A percentile compares a stretch with the other conserved stretches of the same genome.
Evolutionary conservation across 2,888 invertebrate species (phyloP).

Genomic region (Lithosia quadra): DNA sequence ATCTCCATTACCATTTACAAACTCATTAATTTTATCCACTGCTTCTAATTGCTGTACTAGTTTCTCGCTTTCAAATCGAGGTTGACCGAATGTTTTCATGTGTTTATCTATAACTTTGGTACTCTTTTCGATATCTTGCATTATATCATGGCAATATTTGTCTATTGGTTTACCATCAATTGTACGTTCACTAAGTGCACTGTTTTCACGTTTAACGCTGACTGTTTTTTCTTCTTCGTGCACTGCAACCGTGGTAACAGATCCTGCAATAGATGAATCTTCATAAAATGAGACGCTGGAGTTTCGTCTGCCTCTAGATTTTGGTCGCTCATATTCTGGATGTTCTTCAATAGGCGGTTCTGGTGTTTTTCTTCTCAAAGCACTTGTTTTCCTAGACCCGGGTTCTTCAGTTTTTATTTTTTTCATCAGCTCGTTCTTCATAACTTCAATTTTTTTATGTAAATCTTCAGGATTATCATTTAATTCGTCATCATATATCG

Average conservation of each 20-base stretch:
- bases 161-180: slow-evolving; percentile 71
- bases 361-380: slow-evolving; percentile 67
- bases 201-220: slow-evolving; percentile 62
- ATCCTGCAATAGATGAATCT: slow-evolving; percentile 58
- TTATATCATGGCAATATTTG: slow-evolving; percentile 79
- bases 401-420: slow-evolving; percentile 75
- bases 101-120: slow-evolving; percentile 83
- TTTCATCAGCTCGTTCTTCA: slow-evolving; percentile 76
- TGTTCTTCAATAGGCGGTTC: slow-evolving; percentile 79
- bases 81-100: slow-evolving; percentile 78
- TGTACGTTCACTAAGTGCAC: slow-evolving; percentile 60
- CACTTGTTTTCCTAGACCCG: slow-evolving; percentile 68
- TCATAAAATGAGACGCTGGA: slow-evolving; percentile 75
- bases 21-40: slow-evolving; percentile 83
- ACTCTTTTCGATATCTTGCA: slow-evolving; percentile 80
- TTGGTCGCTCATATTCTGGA: slow-evolving; percentile 68
- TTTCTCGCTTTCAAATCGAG: slow-evolving; percentile 80
- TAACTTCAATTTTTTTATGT: slow-evolving; percentile 73
- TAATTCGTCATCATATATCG: slow-evolving; percentile 72
- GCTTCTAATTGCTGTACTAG: slow-evolving; percentile 81
- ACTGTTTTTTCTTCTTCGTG: slow-evolving; percentile 52
- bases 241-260: slow-evolving; percentile 56
- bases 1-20: slow-evolving; percentile 71
- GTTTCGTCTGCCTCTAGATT: slow-evolving; percentile 73
- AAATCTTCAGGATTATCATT: slow-evolving; percentile 66